A percentile compares a stretch with the other conserved stretches of the same genome.
These are phyloP conservation scores for Folsomia candida DNA, from an alignment of 2,888 invertebrate genomes.

Conservation along the genomic window DNA sequence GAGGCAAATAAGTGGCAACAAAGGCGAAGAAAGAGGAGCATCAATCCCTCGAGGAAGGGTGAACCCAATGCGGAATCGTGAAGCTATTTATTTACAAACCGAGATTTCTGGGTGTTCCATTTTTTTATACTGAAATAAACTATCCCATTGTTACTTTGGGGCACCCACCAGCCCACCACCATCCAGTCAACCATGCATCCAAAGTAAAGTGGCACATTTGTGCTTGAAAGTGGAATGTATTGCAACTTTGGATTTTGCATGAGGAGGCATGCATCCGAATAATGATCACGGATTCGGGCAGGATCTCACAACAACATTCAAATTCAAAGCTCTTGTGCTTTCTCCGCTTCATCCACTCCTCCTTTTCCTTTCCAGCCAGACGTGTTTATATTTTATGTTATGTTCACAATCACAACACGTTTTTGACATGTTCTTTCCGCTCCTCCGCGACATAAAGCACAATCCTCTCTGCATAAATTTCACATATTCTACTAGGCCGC, in stretches of 20 bases:
- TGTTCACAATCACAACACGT: conserved; percentile 46
- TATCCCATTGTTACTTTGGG: neutral
- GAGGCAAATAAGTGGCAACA: too few species aligned
- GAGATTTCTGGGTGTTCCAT: neutral
- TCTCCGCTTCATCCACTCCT: neutral
- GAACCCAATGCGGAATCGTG: too few species aligned
- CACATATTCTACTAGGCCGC: neutral
- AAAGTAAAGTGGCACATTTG: neutral
- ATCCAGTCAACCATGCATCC: too few species aligned
- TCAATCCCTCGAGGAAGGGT: neutral
- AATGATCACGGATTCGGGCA: conserved; percentile 36
- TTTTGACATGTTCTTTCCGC: conserved; percentile 44
- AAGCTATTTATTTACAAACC: too few species aligned
- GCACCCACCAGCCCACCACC: neutral
- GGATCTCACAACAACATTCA: conserved; percentile 33
- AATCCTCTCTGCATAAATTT: conserved; percentile 8
- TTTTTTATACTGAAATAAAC: neutral
- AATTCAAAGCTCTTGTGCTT: neutral
- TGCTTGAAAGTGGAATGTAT: neutral
- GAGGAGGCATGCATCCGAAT: conserved; percentile 47
- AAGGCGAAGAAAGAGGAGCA: neutral
- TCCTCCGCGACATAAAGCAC: conserved; percentile 14
- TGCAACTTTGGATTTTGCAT: conserved; percentile 25
- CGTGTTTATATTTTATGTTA: conserved; percentile 42
- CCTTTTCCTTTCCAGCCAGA: too few species aligned